Evolutionary conservation across 1,140 invertebrate genomes (phyloP).

Genomic region (Mycetomoellerius zeteki): DNA sequence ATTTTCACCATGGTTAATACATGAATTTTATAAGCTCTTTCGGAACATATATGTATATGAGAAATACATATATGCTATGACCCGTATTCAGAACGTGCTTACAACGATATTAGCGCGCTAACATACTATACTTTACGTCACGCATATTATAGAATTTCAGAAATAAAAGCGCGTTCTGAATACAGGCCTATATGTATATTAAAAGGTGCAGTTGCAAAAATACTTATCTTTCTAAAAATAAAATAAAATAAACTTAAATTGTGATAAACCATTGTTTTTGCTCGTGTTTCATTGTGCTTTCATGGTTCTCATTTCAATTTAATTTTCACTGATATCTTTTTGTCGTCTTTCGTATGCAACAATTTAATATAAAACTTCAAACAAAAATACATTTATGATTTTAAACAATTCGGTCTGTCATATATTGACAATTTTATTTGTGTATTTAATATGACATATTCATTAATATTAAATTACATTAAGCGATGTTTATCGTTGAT

Average conservation of each 20-base stretch:
- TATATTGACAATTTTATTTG: not conserved
- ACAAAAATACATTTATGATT: not conserved
- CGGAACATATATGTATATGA: too few species aligned
- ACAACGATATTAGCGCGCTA: too few species aligned
- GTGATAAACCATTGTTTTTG: not conserved
- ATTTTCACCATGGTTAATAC: too few species aligned
- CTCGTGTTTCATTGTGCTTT: not conserved
- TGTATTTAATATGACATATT: not conserved
- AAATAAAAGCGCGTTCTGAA: too few species aligned
- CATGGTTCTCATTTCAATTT: not conserved
- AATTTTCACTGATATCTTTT: not conserved
- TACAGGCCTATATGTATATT: not conserved
- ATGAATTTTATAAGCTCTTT: too few species aligned
- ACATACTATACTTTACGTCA: too few species aligned
- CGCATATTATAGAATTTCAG: too few species aligned
- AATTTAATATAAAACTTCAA: slow-evolving; percentile 1
- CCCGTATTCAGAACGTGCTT: too few species aligned
- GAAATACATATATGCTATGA: too few species aligned
- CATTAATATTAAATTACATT: not conserved
- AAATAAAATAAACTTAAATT: not conserved
- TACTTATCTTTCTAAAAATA: not conserved
- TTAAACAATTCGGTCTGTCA: not conserved
- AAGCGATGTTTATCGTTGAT: not conserved
- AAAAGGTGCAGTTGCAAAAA: not conserved
- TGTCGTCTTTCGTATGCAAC: not conserved